These are phyloP conservation scores for Elysia chlorotica DNA, from an alignment of 1,140 invertebrate genomes.

Conservation along the genomic window DNA sequence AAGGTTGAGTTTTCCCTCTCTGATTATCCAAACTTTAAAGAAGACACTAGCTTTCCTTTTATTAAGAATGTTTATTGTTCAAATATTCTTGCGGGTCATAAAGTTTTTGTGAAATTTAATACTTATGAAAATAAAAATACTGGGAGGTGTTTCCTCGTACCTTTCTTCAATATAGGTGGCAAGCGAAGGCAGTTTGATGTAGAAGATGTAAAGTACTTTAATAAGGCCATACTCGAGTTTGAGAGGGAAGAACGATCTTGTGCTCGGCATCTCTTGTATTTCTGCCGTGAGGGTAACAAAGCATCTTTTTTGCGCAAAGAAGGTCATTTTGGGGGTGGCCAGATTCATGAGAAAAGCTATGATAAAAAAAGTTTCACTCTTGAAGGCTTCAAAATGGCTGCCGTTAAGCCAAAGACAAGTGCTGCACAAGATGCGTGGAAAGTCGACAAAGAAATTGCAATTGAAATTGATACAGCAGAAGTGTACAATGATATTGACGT, in stretches of 20 bases:
- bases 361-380: conserved; percentile 10
- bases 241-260: conserved; percentile 16
- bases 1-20: too few relatives aligned
- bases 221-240: conserved; percentile 14
- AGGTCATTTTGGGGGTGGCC: background rate
- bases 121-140: background rate
- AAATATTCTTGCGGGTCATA: conserved; percentile 18
- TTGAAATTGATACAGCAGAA: conserved; percentile 23
- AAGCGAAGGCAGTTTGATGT: conserved; percentile 17
- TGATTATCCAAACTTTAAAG: conserved; percentile 13
- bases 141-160: conserved; percentile 6
- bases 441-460: conserved; percentile 8
- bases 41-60: conserved; percentile 12
- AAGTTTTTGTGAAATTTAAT: conserved; percentile 22
- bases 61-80: background rate
- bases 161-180: conserved; percentile 21
- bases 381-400: background rate
- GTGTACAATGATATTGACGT: conserved; percentile 11
- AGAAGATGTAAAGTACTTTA: conserved; percentile 19
- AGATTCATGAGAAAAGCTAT: conserved; percentile 12
- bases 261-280: conserved; percentile 17
- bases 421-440: conserved; percentile 5
- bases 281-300: conserved; percentile 6
- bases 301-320: conserved; percentile 18
- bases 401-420: background rate